phyloP scores from a whole-genome alignment of 30 jellyfish, hydroid and myxozoan species.

The Hydractinia symbiolongicarpus region DNA sequence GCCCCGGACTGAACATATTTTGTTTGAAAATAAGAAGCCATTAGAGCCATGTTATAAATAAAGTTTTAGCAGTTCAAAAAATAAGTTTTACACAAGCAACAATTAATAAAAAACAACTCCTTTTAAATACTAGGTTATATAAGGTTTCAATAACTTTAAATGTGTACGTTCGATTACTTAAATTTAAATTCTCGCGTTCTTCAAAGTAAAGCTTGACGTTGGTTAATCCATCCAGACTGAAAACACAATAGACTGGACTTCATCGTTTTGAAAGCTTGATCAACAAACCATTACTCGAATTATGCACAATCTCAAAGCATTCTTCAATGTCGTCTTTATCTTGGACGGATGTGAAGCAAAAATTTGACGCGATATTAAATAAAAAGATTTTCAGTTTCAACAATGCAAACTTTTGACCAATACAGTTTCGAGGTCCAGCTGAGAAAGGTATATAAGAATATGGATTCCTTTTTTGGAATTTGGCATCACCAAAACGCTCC shows the following conservation, averaged over 20 bases:
- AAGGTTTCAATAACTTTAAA: no score
- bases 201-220: no score
- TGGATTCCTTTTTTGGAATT: constrained; percentile 31
- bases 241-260: neutral
- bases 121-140: no score
- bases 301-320: constrained; percentile 26
- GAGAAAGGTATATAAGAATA: constrained; percentile 63
- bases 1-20: no score
- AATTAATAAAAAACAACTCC: no score
- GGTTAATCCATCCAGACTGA: no score
- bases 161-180: no score
- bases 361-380: constrained; percentile 10
- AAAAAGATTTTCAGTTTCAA: constrained; percentile 25
- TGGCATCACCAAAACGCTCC: constrained; percentile 71
- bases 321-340: neutral
- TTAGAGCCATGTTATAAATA: no score
- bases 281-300: constrained; percentile 27
- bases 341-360: constrained; percentile 13
- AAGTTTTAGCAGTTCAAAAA: no score
- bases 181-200: no score
- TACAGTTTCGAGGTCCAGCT: constrained; percentile 86
- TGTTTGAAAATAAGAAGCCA: no score
- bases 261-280: constrained; percentile 13
- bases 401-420: constrained; percentile 82
- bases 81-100: no score